Percentiles rank a stretch among this genome's conserved stretches.
phyloP scores from a whole-genome alignment of 2,113 vertebrate genomes.

The Tautogolabrus adspersus region DNA sequence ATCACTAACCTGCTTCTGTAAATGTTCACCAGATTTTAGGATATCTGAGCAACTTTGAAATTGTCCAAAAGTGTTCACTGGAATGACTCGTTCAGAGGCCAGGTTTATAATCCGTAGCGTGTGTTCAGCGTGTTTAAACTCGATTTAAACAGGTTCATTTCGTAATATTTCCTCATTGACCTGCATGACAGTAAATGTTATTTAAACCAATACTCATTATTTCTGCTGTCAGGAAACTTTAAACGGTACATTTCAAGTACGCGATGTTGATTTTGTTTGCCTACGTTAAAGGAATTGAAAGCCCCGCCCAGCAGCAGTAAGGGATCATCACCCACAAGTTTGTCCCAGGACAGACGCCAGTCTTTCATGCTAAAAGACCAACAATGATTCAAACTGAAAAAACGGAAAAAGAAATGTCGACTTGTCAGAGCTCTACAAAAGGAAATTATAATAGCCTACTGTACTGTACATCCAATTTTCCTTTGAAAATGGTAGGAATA shows the following conservation, averaged over 20 bases:
- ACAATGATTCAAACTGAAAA: too few species aligned
- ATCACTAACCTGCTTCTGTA: slow-evolving; percentile 68
- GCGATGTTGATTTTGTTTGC: too few species aligned
- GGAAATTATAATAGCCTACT: too few species aligned
- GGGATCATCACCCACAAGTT: slow-evolving; percentile 9
- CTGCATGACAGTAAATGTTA: too few species aligned
- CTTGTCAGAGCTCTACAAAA: too few species aligned
- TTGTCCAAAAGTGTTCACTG: not conserved
- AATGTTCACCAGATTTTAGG: slow-evolving; percentile 63
- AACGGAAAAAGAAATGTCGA: too few species aligned
- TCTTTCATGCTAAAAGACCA: not conserved
- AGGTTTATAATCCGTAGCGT: not conserved
- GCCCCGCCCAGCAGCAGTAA: slow-evolving; percentile 17
- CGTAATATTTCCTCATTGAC: too few species aligned
- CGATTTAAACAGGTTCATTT: too few species aligned
- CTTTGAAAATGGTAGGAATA: too few species aligned
- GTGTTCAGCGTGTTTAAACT: not conserved
- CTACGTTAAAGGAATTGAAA: not conserved
- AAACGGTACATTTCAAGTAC: not conserved
- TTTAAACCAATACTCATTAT: too few species aligned
- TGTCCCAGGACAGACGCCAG: not conserved
- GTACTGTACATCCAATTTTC: too few species aligned
- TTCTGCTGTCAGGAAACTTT: not conserved
- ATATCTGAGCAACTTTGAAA: not conserved
- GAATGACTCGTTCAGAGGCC: not conserved